phyloP scores from a whole-genome alignment of 2,888 invertebrate species.

The Ethmia dodecea region DNA sequence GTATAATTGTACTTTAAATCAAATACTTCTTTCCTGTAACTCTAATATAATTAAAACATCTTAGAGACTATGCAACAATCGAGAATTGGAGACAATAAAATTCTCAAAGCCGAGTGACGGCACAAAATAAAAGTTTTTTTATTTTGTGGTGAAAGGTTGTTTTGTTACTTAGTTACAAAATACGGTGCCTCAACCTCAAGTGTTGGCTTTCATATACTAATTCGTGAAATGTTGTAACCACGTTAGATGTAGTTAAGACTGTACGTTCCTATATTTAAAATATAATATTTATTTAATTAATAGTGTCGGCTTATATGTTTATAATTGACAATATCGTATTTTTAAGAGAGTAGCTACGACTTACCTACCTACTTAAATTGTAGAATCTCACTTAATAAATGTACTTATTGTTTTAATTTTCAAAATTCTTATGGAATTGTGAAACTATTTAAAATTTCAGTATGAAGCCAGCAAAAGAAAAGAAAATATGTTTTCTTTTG shows the following conservation, averaged over 20 bases:
- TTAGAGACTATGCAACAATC: no score
- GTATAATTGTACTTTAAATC: no score
- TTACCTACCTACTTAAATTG: conserved; percentile 11
- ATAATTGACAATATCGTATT: neutral
- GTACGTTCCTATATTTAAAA: conserved; percentile 61
- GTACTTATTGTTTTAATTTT: conserved; percentile 19
- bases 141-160: conserved; percentile 20
- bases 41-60: no score
- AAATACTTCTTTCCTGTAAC: no score
- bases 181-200: conserved; percentile 12
- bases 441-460: no score
- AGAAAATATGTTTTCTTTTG: no score
- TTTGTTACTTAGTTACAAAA: conserved; percentile 9
- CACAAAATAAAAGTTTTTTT: no score
- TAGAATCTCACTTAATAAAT: conserved; percentile 29
- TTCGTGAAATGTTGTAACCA: conserved; percentile 1
- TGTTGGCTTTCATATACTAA: neutral
- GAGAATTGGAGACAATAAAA: no score
- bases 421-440: conserved; percentile 1
- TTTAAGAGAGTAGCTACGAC: neutral
- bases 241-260: neutral
- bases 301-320: neutral
- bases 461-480: no score
- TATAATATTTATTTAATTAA: conserved; percentile 31
- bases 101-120: no score